These are phyloP conservation scores for Chelon auratus DNA, from an alignment of 2,797 vertebrate species.

Conservation along the genomic window DNA sequence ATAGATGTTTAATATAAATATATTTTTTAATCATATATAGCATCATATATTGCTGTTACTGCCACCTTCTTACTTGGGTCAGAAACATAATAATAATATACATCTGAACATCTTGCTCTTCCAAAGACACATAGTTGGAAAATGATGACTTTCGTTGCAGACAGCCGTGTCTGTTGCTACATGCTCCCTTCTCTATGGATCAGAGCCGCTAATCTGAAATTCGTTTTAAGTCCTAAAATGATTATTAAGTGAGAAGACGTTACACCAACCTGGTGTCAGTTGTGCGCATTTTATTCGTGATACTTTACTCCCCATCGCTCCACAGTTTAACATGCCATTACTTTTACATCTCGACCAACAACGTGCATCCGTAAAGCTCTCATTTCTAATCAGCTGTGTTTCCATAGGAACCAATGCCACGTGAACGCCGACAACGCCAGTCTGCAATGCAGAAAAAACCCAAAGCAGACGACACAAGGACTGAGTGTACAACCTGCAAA, in stretches of 20 bases:
- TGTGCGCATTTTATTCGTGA: not conserved
- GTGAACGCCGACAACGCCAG: slow-evolving; percentile 93
- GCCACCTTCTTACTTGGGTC: too few species aligned
- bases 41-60: too few species aligned
- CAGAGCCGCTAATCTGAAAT: too few species aligned
- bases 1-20: too few species aligned
- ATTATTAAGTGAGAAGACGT: too few species aligned
- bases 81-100: not conserved
- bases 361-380: slow-evolving; percentile 17
- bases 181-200: not conserved
- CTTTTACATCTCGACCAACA: not conserved
- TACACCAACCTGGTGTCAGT: not conserved
- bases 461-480: slow-evolving; percentile 93
- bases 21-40: too few species aligned
- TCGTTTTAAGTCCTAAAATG: too few species aligned
- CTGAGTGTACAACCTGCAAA: slow-evolving; percentile 94
- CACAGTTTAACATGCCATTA: slow-evolving; percentile 21
- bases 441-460: slow-evolving; percentile 93
- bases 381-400: slow-evolving; percentile 70
- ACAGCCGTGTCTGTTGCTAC: not conserved
- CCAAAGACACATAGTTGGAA: not conserved
- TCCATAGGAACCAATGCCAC: slow-evolving; percentile 90
- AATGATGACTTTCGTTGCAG: too few species aligned
- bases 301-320: slow-evolving; percentile 10
- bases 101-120: not conserved